Percentiles rank a stretch among this genome's conserved stretches.
Conservation (phyloP, 2,888 invertebrate genomes). For the Lysandra bellargus region DNA sequence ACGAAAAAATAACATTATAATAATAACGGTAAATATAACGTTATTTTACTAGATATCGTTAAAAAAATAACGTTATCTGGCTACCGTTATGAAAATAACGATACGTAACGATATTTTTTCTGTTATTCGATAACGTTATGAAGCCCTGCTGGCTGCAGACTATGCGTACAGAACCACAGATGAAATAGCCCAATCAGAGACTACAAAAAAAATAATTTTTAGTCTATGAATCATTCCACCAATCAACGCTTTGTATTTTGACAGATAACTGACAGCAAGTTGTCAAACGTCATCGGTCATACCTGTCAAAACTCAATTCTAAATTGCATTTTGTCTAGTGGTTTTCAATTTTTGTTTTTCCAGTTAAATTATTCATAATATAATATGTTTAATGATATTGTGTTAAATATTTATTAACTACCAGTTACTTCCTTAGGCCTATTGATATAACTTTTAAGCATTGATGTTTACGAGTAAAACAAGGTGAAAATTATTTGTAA, state of each 20-base stretch:
- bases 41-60: too few species aligned
- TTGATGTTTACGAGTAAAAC: not conserved
- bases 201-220: not conserved
- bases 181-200: not conserved
- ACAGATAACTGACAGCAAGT: not conserved
- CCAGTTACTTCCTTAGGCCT: not conserved
- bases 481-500: slow-evolving; percentile 10
- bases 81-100: too few species aligned
- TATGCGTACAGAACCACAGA: not conserved
- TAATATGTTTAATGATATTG: not conserved
- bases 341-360: not conserved
- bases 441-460: not conserved
- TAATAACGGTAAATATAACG: too few species aligned
- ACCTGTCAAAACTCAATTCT: not conserved
- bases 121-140: too few species aligned
- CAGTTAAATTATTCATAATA: not conserved
- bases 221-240: not conserved
- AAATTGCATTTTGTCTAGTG: not conserved
- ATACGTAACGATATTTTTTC: too few species aligned
- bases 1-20: too few species aligned
- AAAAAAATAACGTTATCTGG: too few species aligned
- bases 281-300: not conserved
- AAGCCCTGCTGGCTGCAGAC: too few species aligned
- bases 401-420: not conserved
- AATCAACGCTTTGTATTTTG: slow-evolving; percentile 3